phyloP scores from a whole-genome alignment of 2,113 vertebrate genomes.

The Oophaga pumilio region DNA sequence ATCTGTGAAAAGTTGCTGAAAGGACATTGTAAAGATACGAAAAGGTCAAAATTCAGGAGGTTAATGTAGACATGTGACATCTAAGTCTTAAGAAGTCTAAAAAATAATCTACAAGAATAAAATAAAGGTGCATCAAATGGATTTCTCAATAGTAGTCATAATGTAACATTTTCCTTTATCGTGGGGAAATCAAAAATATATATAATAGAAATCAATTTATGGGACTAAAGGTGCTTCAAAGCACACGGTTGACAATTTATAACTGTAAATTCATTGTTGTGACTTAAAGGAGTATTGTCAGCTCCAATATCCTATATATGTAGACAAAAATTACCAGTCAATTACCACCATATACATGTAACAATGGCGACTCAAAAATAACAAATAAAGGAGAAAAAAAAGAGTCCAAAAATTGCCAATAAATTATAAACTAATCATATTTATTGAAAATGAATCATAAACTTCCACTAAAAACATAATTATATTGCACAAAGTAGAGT shows the following conservation, averaged over 20 bases:
- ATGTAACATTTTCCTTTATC: not conserved
- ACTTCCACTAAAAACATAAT: no score
- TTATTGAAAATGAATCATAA: no score
- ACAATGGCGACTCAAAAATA: no score
- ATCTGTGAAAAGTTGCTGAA: constrained; percentile 86
- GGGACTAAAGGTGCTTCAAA: not conserved
- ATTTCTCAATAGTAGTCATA: not conserved
- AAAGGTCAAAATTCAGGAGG: not conserved
- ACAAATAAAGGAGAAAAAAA: no score
- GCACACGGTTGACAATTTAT: not conserved
- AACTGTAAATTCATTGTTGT: not conserved
- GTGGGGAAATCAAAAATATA: not conserved
- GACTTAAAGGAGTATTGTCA: no score
- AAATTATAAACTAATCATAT: no score
- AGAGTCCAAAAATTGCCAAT: no score
- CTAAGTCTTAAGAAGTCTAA: not conserved
- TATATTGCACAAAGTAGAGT: no score
- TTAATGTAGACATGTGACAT: not conserved
- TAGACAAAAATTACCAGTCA: no score
- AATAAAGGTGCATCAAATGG: not conserved
- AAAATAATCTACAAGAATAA: not conserved
- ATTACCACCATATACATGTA: no score
- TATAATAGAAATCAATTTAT: not conserved
- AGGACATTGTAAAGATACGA: constrained; percentile 56
- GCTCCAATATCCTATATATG: no score